phyloP scores from a whole-genome alignment of 1,140 invertebrate genomes.

The Chionoecetes opilio region DNA sequence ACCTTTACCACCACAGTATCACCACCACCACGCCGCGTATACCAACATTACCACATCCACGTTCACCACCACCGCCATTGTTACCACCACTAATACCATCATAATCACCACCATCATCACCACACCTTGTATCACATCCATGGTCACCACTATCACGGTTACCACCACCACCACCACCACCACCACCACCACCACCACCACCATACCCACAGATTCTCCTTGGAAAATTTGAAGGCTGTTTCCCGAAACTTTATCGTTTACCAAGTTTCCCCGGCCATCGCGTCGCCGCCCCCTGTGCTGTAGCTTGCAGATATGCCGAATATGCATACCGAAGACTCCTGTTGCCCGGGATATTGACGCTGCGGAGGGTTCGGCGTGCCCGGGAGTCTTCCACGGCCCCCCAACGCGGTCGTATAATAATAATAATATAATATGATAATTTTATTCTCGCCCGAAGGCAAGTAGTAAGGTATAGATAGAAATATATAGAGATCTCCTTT shows the following conservation, averaged over 20 bases:
- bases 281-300: neutral
- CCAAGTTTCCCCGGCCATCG: constrained; percentile 24
- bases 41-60: too few relatives aligned
- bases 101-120: neutral
- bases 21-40: too few relatives aligned
- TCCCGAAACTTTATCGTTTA: neutral
- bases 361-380: neutral
- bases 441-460: too few relatives aligned
- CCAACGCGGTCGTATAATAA: neutral
- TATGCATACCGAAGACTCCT: constrained; percentile 18
- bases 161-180: neutral
- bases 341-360: neutral
- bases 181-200: neutral
- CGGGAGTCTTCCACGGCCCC: neutral
- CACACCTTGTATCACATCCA: too few relatives aligned
- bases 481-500: too few relatives aligned
- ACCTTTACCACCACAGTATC: too few relatives aligned
- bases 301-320: constrained; percentile 29
- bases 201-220: neutral
- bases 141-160: neutral
- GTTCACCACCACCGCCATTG: too few relatives aligned
- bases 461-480: too few relatives aligned
- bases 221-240: constrained; percentile 15
- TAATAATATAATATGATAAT: too few relatives aligned
- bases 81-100: neutral